Base-by-base conservation (phyloP, 2,888 invertebrate species). In the Cancer borealis region DNA sequence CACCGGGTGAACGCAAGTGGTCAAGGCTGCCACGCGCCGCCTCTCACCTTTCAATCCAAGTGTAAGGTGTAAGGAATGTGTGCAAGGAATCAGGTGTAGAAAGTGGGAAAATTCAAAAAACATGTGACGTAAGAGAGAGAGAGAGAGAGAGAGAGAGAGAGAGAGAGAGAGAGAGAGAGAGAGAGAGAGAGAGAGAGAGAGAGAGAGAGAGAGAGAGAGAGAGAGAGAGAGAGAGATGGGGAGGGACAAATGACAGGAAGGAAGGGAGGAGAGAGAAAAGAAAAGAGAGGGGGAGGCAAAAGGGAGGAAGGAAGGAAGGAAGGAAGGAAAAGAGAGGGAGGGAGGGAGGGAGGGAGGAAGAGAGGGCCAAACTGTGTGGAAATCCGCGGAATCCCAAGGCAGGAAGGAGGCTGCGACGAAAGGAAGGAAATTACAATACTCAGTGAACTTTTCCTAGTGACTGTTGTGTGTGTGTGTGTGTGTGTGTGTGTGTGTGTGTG, bases 101-200 rank as follows among this genome's bases (percentile, higher is more conserved):
- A 8, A 54, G 54, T 54, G 3, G 54, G 54, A 54, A 54, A 12
- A 54, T 14, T 54, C 54, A 54, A 14, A 39, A n/a, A n/a, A 39
- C 0, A 10, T 88, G 4, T 88, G 6, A 88, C n/a, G n/a, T 30
- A 5, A 45, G n/a, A 46, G 6, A 89, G n/a, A 46, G n/a, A 47
- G n/a, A 89, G n/a, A 47, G 47, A 89, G 47, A 88, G n/a, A 88
- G 46, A 88, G 46, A 88, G 21, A 88, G 46, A 88, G 46, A 88
- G n/a, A 88, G 46, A 45, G 17, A 89, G 26, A 49, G 46, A 45
- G n/a, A 89, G n/a, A 46, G n/a, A 89, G 14, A 89, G n/a, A 17
- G 73, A 8, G n/a, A 26, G n/a, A 73, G 66, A 21, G 21, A 66
- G 66, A 66, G 21, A 21, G 21, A 21, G 66, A 66, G 66, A 21